phyloP scores from a whole-genome alignment of 2,113 vertebrate genomes.

The Paedocypris sp. region DNA sequence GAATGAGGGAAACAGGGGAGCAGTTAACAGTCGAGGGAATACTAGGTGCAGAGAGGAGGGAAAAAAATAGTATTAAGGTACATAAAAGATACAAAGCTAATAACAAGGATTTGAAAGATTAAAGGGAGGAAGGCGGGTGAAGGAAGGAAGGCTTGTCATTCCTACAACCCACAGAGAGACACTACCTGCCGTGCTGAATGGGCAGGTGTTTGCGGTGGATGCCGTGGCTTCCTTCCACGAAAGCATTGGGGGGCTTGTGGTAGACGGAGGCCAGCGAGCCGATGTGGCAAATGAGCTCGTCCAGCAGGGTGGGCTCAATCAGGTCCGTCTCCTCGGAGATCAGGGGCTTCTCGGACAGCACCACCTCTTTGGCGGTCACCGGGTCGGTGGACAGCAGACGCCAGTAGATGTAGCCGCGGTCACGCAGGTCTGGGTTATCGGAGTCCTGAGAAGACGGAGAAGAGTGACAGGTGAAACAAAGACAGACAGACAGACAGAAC shows the following conservation, averaged over 20 bases:
- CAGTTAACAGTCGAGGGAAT: too few relatives aligned
- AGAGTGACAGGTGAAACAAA: background rate
- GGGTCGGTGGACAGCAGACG: conserved; percentile 94
- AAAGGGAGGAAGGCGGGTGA: background rate
- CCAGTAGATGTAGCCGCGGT: conserved; percentile 97
- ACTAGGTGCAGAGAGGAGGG: too few relatives aligned
- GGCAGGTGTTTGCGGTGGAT: conserved; percentile 95
- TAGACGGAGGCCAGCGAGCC: conserved; percentile 92
- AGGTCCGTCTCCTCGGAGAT: conserved; percentile 96
- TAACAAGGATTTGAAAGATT: too few relatives aligned
- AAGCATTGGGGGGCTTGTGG: conserved; percentile 95
- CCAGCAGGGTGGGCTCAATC: conserved; percentile 89
- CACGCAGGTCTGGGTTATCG: conserved; percentile 96
- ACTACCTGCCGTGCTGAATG: conserved; percentile 90
- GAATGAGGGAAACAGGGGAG: too few relatives aligned
- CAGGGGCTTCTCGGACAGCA: conserved; percentile 89
- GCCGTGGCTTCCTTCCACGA: conserved; percentile 95
- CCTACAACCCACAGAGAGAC: too few relatives aligned
- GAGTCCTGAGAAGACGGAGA: conserved; percentile 70
- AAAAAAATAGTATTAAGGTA: too few relatives aligned
- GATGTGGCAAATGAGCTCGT: conserved; percentile 95
- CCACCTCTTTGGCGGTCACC: conserved; percentile 94
- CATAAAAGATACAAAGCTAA: too few relatives aligned
- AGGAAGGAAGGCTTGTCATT: too few relatives aligned
- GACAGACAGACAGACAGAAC: background rate